Evolutionary conservation across 2,113 vertebrate genomes (phyloP), one percentile per base, ranked within the genome.

Genomic region (Parus major): DNA sequence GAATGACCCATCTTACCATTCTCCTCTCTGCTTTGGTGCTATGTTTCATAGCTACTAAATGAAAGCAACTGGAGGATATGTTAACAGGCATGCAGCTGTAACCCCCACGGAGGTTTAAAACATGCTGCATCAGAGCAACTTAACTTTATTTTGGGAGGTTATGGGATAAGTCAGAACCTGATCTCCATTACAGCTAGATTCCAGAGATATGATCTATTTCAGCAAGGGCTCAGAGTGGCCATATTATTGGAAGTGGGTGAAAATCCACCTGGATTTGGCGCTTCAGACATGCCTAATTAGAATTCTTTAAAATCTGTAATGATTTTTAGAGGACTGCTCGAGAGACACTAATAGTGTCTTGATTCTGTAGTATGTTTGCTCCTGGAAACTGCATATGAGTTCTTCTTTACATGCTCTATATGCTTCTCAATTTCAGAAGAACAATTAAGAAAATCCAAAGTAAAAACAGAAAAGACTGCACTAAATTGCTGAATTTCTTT

Each of bases 201-300:
- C 93, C 94, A 96, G 82, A 96, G 94, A 88, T 95, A 91, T 88
- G 90, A 95, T 95, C 92, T 96, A 78, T 88, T 95, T 95, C 92
- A 93, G 33, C 0, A 0, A 68, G 64, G 71, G 92, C 82, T 96
- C 96, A 96, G 76, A 75, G 47, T 7, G 3, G 31, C 71, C 71
- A 80, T 96, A 81, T 92, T 93, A 96, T 90, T 94, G 90, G 92
- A 93, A 96, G 93, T 93, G 93, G 92, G 94, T 96, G 95, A 96
- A 97, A 97, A 97, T 94, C 95, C 95, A 92, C 86, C 85, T 94
- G 95, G 94, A 97, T 97, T 96, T 96, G 90, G 76, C 3, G 0
- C 79, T 96, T 95, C 95, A 93, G 94, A 88, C 82, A 92, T 93
- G 93, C 76, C 92, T 96, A 95, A 96, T 96, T 96, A 94, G 90